Base-by-base conservation (phyloP, 1,140 invertebrate genomes). In the Bombus sibiricus region DNA sequence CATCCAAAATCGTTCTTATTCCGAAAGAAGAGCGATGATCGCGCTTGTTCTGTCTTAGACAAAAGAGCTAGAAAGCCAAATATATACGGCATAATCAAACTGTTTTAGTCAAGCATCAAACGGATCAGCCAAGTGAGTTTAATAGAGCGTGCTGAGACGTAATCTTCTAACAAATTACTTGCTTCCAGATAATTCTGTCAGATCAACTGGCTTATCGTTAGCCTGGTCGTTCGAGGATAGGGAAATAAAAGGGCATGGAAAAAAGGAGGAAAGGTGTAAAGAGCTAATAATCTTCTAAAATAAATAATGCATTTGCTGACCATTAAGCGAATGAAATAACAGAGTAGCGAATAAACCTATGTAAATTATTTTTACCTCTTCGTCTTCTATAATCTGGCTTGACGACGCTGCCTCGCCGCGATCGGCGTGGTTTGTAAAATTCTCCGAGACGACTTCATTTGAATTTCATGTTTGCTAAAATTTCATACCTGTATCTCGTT, bases 111-210 rank as follows among this genome's bases (percentile, higher is more conserved):
- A 62, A 71, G 39, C n/a, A 25, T 72, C 68, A 68, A 79, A 62
- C 47, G 62, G n/a, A 47, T 78, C 76, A 37, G 39, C 18, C 9
- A 43, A 3, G 8, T 6, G 18, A 57, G 68, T 73, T 80, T 73
- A 73, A 85, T 62, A 72, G 68, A 37, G 37, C 66, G 8, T 34
- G 68, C 37, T 53, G 39, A 25, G 47, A 28, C 39, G 32, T 85
- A 85, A 85, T 85, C 83, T 68, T 59, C 53, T 34, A 32, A 85
- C 77, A 80, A 80, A 85, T 85, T 68, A 80, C 66, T 73, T 25
- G 77, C 53, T 37, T 39, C 68, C 25, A 64, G 57, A 34, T 80
- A 80, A 80, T 85, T 72, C 83, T 47, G 72, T 57, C 76, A 85
- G 77, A 72, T 85, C 53, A 53, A 84, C 53, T 57, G 59, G 76